Evolutionary conservation across 92 coral and sea anemone species (phyloP).

Genomic region (Nematostella vectensis): DNA sequence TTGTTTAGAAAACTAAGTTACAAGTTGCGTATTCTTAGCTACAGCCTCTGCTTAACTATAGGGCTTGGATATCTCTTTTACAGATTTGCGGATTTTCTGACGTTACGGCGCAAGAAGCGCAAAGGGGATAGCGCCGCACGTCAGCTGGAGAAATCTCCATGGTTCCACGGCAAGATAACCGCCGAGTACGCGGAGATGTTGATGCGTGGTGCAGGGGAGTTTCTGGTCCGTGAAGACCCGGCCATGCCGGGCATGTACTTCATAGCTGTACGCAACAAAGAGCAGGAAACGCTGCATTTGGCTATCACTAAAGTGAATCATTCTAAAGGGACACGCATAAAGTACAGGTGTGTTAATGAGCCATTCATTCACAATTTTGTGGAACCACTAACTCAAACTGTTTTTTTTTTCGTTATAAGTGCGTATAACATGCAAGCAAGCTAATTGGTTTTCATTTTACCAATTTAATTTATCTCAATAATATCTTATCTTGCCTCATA

Average conservation of each 20-base stretch:
- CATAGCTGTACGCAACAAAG: conserved; percentile 64
- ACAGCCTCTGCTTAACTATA: no score
- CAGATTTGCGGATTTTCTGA: conserved; percentile 70
- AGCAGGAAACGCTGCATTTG: conserved; percentile 50
- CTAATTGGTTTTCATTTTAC: no score
- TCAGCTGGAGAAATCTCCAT: conserved; percentile 77
- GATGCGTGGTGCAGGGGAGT: conserved; percentile 75
- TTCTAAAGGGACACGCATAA: conserved; percentile 74
- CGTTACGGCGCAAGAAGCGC: conserved; percentile 35
- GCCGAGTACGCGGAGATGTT: conserved; percentile 90
- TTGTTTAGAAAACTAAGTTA: no score
- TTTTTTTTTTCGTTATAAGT: no score
- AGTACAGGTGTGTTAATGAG: no score
- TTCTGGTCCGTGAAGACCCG: conserved; percentile 95
- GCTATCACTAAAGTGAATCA: conserved; percentile 70
- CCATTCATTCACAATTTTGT: no score
- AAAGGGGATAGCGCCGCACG: conserved; percentile 25
- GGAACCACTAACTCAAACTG: no score
- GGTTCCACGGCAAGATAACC: conserved; percentile 96
- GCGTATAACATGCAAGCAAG: no score
- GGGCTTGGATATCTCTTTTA: no score
- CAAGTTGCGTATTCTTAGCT: no score
- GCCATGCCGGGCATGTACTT: conserved; percentile 90
- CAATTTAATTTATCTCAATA: no score
- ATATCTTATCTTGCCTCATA: no score